These are phyloP conservation scores for Spea multiplicata DNA, from an alignment of 2,113 vertebrate species.

Conservation along the genomic window DNA sequence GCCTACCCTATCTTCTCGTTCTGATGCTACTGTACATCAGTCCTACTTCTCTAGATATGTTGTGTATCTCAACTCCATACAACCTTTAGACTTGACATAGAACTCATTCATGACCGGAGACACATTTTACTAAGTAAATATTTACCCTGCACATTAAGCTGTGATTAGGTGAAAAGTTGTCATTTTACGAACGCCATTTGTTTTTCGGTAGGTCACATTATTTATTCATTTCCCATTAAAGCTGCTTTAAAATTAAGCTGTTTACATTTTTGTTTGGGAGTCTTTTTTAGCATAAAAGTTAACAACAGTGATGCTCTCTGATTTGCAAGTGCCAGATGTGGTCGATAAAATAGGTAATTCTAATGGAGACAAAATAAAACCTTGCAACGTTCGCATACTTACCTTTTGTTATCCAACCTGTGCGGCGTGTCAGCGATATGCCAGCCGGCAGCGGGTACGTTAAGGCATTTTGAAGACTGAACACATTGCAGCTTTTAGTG, in stretches of 20 bases:
- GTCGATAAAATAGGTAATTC: conserved; percentile 29
- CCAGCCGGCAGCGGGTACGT: neutral
- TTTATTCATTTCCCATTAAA: neutral
- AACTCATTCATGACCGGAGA: no score
- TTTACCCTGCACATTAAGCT: no score
- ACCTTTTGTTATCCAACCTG: conserved; percentile 24
- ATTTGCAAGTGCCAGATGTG: conserved; percentile 38
- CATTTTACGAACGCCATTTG: no score
- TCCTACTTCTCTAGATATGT: no score
- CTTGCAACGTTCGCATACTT: conserved; percentile 12
- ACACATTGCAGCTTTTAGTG: conserved; percentile 18
- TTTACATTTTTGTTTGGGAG: conserved; percentile 34
- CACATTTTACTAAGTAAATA: no score
- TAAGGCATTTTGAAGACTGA: neutral
- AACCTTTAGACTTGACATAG: no score
- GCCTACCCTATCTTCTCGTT: no score
- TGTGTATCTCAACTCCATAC: no score
- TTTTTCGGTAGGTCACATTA: neutral
- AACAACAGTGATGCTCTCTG: conserved; percentile 30
- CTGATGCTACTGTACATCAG: no score
- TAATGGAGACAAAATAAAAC: conserved; percentile 10
- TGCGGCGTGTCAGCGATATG: neutral
- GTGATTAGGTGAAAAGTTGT: no score
- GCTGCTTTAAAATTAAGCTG: conserved; percentile 16
- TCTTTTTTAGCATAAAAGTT: conserved; percentile 24